phyloP scores from a whole-genome alignment of 2,113 vertebrate species.

The Heliornis fulica region DNA sequence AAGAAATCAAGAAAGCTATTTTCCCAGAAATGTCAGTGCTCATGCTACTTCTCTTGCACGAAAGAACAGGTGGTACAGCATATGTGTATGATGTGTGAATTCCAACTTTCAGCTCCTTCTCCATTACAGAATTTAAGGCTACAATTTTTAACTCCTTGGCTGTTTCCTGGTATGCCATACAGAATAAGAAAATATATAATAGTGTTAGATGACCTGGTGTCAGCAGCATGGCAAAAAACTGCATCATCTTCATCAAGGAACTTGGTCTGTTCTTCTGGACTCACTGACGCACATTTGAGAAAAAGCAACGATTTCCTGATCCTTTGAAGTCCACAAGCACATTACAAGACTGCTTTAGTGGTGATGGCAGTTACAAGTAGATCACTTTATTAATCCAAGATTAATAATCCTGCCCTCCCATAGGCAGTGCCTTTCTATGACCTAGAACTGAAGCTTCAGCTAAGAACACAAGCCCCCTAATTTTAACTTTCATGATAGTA shows the following conservation, averaged over 20 bases:
- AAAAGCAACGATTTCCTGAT: background rate
- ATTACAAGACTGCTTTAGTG: background rate
- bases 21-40: background rate
- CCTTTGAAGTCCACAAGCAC: background rate
- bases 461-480: background rate
- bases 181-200: background rate
- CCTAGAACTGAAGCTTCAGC: accelerated
- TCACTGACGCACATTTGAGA: background rate
- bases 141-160: background rate
- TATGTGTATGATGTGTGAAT: background rate
- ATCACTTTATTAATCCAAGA: background rate
- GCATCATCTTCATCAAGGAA: background rate
- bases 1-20: background rate
- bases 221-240: background rate
- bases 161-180: background rate
- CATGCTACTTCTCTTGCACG: background rate
- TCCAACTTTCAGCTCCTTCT: background rate
- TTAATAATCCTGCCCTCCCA: background rate
- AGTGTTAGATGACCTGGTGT: background rate
- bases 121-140: background rate
- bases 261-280: background rate
- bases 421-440: background rate
- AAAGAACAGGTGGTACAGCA: background rate
- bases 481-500: background rate
- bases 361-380: background rate